phyloP scores from a whole-genome alignment of 2,797 vertebrate species.

The Tinamus major region DNA sequence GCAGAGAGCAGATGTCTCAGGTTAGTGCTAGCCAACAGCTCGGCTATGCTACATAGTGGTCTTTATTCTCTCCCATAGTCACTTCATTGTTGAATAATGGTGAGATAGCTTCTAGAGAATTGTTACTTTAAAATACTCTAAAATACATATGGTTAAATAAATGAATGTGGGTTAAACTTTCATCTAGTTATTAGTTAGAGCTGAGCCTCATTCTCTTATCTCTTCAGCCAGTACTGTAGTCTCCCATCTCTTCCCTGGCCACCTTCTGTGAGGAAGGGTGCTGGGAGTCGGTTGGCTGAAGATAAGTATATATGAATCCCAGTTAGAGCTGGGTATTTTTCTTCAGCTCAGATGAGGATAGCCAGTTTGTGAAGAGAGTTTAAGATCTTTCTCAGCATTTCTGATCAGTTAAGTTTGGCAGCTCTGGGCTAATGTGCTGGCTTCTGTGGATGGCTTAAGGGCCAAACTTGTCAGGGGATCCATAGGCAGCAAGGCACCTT shows the following conservation, averaged over 20 bases:
- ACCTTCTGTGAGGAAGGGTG: not conserved
- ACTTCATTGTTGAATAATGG: not conserved
- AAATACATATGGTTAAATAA: not conserved
- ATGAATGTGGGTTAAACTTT: not conserved
- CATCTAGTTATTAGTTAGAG: not conserved
- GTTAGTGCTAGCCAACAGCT: conserved; percentile 1
- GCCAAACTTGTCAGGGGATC: conserved; percentile 35
- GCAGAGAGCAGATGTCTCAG: not conserved
- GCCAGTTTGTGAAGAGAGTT: not conserved
- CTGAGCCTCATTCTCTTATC: not conserved
- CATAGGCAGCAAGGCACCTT: conserved; percentile 49
- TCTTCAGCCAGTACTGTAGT: not conserved
- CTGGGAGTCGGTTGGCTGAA: not conserved
- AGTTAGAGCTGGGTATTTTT: not conserved
- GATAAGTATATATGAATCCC: not conserved
- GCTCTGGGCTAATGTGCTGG: conserved; percentile 6
- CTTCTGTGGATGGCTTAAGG: conserved; percentile 49
- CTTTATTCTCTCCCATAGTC: not conserved
- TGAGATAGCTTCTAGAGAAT: not conserved
- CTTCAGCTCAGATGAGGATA: not conserved
- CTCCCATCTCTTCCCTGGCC: not conserved
- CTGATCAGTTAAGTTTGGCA: not conserved
- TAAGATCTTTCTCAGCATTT: not conserved
- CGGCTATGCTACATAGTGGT: not conserved
- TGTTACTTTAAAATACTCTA: not conserved